Conservation (phyloP, 2,113 vertebrate species). For the Dendrocopos noguchii region DNA sequence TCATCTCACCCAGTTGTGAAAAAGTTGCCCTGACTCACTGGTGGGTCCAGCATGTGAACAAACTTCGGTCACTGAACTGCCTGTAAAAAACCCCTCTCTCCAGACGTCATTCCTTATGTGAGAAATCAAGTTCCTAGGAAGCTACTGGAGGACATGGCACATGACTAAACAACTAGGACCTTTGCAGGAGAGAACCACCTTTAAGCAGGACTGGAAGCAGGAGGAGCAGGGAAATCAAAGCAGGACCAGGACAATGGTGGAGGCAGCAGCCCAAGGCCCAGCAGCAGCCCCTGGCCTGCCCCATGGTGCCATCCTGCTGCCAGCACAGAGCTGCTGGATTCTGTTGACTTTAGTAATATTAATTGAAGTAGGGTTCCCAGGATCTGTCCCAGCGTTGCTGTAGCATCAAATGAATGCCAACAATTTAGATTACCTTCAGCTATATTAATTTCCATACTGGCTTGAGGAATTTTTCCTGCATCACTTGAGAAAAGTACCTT, state of each 20-base stretch:
- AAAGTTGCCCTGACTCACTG: not conserved
- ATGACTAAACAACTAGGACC: fast-evolving
- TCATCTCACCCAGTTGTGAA: not conserved
- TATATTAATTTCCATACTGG: slow-evolving; percentile 42
- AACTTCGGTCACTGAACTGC: not conserved
- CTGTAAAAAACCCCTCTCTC: not conserved
- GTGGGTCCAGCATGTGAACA: not conserved
- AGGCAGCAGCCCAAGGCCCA: not conserved
- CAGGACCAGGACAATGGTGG: not conserved
- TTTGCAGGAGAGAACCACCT: not conserved
- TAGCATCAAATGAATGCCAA: slow-evolving; percentile 52
- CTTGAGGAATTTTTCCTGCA: not conserved
- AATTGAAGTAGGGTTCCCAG: slow-evolving; percentile 19
- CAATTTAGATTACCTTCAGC: slow-evolving; percentile 41
- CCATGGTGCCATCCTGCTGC: fast-evolving
- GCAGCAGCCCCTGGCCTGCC: not conserved
- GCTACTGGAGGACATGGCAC: not conserved
- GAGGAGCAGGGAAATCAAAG: not conserved
- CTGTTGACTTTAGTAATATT: slow-evolving; percentile 29
- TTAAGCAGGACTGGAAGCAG: not conserved
- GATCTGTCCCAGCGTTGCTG: slow-evolving; percentile 17
- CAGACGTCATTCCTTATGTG: not conserved
- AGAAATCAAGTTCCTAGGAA: not conserved
- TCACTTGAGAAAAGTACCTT: slow-evolving; percentile 18
- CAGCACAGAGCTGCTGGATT: not conserved